A percentile compares a stretch with the other conserved stretches of the same genome.
Evolutionary conservation across 2,888 invertebrate species (phyloP).

Genomic region (Eupithecia inturbata): DNA sequence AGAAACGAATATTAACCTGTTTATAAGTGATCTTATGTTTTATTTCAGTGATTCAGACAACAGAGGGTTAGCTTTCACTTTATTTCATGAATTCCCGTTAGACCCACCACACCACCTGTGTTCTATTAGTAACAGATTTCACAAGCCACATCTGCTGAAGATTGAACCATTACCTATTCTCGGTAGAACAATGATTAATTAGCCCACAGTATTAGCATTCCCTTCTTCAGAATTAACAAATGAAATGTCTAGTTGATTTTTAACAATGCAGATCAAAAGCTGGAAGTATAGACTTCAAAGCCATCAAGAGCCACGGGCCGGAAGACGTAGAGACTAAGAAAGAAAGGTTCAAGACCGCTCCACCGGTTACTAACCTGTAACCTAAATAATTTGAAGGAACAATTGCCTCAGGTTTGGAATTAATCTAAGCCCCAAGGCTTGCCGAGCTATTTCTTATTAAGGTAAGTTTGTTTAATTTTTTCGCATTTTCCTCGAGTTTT

Average conservation of each 20-base stretch:
- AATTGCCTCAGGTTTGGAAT: neutral
- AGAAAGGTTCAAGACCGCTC: neutral
- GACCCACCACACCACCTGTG: neutral
- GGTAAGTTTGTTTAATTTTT: neutral
- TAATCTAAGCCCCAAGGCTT: neutral
- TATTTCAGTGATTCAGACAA: too few relatives aligned
- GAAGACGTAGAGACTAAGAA: neutral
- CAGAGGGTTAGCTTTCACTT: too few relatives aligned
- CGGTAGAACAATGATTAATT: constrained; percentile 4
- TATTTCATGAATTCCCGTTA: neutral
- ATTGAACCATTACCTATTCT: constrained; percentile 1
- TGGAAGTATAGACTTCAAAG: neutral
- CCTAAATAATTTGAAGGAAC: neutral
- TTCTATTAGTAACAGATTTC: constrained; percentile 3
- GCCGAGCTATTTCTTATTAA: neutral
- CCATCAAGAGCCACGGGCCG: neutral
- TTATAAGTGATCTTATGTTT: too few relatives aligned
- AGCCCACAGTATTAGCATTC: neutral
- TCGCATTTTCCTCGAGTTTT: neutral
- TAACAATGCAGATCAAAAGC: neutral
- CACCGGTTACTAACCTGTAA: neutral
- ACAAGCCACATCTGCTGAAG: constrained; percentile 6
- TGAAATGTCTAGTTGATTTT: neutral
- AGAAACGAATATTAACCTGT: too few relatives aligned
- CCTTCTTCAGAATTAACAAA: neutral